These are phyloP conservation scores for Diplazon laetatorius DNA, from an alignment of 2,888 invertebrate genomes.

Conservation along the genomic window DNA sequence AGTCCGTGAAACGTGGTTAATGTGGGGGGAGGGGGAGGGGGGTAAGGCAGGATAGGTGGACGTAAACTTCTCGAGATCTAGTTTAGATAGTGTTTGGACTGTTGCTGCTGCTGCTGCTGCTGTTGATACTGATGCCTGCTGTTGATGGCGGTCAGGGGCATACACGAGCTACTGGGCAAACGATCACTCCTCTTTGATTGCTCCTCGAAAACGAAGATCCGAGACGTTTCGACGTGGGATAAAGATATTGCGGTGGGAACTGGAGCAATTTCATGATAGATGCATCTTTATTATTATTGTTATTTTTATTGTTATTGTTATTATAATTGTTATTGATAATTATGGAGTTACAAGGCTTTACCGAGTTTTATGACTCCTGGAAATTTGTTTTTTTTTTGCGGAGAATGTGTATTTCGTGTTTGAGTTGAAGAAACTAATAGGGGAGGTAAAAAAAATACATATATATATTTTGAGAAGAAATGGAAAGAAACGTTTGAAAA, in stretches of 20 bases:
- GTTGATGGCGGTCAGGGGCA: constrained; percentile 20
- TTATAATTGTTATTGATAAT: too few relatives aligned
- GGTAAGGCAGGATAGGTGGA: constrained; percentile 57
- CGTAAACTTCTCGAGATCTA: constrained; percentile 64
- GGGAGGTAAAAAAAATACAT: too few relatives aligned
- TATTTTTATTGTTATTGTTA: too few relatives aligned
- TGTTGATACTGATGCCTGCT: constrained; percentile 20
- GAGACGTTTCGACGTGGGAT: constrained; percentile 19
- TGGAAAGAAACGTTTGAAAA: too few relatives aligned
- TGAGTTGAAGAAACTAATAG: too few relatives aligned
- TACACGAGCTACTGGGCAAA: constrained; percentile 49
- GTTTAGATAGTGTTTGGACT: constrained; percentile 64
- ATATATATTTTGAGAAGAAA: too few relatives aligned
- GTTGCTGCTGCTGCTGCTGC: constrained; percentile 27
- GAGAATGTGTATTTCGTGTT: too few relatives aligned
- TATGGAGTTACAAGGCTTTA: too few relatives aligned
- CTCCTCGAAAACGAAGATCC: constrained; percentile 43
- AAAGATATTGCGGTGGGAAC: constrained; percentile 70
- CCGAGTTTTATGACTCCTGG: too few relatives aligned
- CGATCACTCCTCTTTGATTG: constrained; percentile 36
- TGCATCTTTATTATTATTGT: constrained; percentile 72
- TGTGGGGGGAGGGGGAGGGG: too few relatives aligned
- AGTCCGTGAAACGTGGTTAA: constrained; percentile 51
- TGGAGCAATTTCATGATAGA: constrained; percentile 77
- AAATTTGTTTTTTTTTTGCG: too few relatives aligned